Conservation (phyloP, 2,113 vertebrate species). For the Pelmatolapia mariae region DNA sequence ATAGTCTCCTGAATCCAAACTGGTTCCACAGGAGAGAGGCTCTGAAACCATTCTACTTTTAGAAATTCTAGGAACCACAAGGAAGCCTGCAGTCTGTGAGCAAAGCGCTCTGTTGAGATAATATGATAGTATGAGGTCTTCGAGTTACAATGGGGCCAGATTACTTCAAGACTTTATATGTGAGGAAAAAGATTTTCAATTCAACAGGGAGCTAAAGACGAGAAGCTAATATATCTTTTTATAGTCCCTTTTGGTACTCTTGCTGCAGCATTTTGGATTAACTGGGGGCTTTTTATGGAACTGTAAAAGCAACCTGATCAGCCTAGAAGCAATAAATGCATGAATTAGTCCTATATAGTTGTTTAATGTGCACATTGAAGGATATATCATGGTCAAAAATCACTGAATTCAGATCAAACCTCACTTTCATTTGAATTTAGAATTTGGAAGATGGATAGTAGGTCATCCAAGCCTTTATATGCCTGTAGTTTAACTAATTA, state of each 20-base stretch:
- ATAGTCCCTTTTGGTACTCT: not conserved
- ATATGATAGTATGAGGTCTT: not conserved
- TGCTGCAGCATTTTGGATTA: not conserved
- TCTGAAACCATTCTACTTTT: not conserved
- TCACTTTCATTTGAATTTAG: not conserved
- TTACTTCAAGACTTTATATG: not conserved
- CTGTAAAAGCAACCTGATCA: not conserved
- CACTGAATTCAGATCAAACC: not conserved
- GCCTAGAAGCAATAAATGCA: not conserved
- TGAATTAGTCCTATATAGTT: not conserved
- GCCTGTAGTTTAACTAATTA: not conserved
- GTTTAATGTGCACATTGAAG: not conserved
- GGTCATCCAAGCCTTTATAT: not conserved
- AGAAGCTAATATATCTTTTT: not conserved
- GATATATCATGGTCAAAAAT: not conserved
- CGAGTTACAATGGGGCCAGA: not conserved
- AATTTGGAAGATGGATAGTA: fast-evolving
- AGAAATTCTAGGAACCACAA: not conserved
- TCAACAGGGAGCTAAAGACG: not conserved
- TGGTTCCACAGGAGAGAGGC: not conserved
- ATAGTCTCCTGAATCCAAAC: not conserved
- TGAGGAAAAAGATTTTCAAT: not conserved
- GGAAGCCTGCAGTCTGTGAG: not conserved
- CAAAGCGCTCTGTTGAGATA: not conserved
- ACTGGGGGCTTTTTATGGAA: not conserved